Evolutionary conservation across 2,797 vertebrate genomes (phyloP), one percentile per base, ranked within the genome.

Genomic region (Hippoglossus hippoglossus): DNA sequence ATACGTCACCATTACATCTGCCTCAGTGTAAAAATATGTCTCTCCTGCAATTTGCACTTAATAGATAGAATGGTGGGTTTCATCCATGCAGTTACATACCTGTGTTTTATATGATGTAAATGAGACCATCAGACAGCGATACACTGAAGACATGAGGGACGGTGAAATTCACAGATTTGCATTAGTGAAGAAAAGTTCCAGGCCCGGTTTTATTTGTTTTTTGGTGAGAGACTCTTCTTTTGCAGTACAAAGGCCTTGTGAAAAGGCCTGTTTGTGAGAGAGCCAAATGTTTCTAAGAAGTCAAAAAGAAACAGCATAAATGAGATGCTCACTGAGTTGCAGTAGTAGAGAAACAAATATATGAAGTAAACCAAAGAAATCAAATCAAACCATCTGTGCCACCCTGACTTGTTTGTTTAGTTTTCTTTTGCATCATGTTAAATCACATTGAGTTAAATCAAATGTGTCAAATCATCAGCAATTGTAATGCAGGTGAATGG

Each of bases 11-110:
- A 34, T 8, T 34, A 9, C 8, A 10, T 34, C 25, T 31, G 19
- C 11, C 46, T 63, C 53, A 28, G 22, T 25, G 6, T 64, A 60
- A 72, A 22, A 62, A 44, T 5, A 16, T 70, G 62, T 58, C 70
- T 28, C 16, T 15, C 67, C 63, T 69, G 55, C 53, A 71, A 69
- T 59, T 46, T 56, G 31, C 24, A 47, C 56, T 73, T 4, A 47
- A 63, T 5, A 44, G 61, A 83, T 79, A 75, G 67, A 28, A 41
- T 57, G 75, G 2, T 56, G 46, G 67, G 54, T 67, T 52, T 58
- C 26, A 16, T 55, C 31, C 39, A 4, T 4, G 5, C 24, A 41
- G 52, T 26, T 47, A 54, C 41, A 49, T 28, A 28, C 25, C 63
- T 28, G 47, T 60, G 46, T 63, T 13, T 65, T 44, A 62, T 36